Evolutionary conservation across 1,140 invertebrate species (phyloP), one percentile per base, ranked within the genome.

Genomic region (Caenorhabditis inopinata): DNA sequence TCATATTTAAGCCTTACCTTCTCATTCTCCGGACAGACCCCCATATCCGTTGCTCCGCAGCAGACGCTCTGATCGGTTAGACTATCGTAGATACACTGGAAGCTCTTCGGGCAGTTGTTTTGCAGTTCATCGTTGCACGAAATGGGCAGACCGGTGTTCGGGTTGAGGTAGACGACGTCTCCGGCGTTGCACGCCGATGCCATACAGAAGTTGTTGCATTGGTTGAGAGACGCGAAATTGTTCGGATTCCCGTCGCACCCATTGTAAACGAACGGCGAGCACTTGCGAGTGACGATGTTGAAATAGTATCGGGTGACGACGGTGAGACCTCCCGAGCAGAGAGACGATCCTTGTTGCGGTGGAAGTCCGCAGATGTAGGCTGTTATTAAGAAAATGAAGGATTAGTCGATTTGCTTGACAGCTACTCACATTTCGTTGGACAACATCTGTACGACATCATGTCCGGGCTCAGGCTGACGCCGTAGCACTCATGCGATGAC

Each of bases 21-120:
- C 35, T 82, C 81, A 12, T 79, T 62, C 14, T 80, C 81, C 1
- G 81, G 81, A 62, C 81, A 82, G 1, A 82, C 81, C 32, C 80
- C 81, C 81, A 82, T 82, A 68, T 82, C 81, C 6, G 81, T 82
- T 5, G 81, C 81, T 46, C 81, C 81, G 51, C 81, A 82, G 46
- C 81, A 82, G n/a, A 82, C 81, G 51, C 53, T 80, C 46, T 82
- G 78, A 76, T 82, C 81, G 1, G 81, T 81, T 21, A 82, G 25
- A 48, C 68, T 48, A 47, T 82, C 81, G 51, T 74, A 82, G n/a
- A 77, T 46, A 51, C 81, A 82, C n/a, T 82, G 74, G 53, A 81
- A 82, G 74, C 82, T 82, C 80, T 76, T 82, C 2, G 81, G 81
- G 38, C 81, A 82, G n/a, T 82, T 82, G 42, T 82, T 82, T 80